Conservation (phyloP, 2,113 vertebrate species). For the Antechinus stuartii region DNA sequence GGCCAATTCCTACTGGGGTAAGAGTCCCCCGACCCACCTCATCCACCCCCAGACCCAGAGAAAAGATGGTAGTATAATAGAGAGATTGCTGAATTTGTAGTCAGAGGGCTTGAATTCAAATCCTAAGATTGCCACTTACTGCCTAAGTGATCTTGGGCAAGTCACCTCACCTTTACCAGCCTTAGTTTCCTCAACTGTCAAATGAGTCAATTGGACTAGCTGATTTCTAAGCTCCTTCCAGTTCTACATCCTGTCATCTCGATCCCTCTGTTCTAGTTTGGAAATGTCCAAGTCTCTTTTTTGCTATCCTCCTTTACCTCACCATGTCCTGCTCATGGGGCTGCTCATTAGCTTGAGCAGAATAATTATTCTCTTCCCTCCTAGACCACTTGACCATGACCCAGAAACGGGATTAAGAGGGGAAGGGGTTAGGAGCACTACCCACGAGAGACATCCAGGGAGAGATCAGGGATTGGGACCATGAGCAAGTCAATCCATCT, state of each 20-base stretch:
- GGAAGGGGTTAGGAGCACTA: neutral
- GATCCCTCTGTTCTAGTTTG: neutral
- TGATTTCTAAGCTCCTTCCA: neutral
- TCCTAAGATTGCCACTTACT: neutral
- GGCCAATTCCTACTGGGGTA: slow-evolving; percentile 53
- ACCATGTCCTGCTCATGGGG: neutral
- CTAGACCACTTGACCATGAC: neutral
- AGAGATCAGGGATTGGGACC: neutral
- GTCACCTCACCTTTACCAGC: neutral
- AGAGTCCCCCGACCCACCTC: neutral
- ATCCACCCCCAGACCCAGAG: neutral
- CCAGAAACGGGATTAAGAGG: neutral
- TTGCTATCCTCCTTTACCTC: neutral
- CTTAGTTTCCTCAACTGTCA: neutral
- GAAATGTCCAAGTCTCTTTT: neutral
- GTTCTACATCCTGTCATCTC: neutral
- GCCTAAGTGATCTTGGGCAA: neutral
- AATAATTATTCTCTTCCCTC: too few species aligned
- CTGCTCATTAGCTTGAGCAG: neutral
- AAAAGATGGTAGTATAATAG: neutral
- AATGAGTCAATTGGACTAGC: neutral
- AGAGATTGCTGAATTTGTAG: neutral
- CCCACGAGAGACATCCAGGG: neutral
- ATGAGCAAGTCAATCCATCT: neutral
- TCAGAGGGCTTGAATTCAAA: neutral